These are phyloP conservation scores for Elephantulus edwardii DNA, from an alignment of 2,113 vertebrate genomes.

Conservation along the genomic window DNA sequence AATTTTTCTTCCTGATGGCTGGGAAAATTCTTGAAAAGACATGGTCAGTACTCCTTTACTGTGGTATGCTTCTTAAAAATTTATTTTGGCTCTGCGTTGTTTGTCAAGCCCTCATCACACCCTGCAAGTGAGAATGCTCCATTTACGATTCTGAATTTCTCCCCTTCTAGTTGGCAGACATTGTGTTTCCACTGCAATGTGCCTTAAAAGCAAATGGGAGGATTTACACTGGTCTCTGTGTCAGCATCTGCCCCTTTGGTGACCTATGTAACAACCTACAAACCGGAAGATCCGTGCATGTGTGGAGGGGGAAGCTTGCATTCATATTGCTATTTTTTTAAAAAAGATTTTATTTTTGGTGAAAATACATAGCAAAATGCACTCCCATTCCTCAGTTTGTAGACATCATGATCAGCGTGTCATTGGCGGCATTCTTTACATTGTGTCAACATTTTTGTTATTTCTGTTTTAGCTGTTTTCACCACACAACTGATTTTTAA, in stretches of 20 bases:
- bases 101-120: not conserved
- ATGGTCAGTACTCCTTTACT: not conserved
- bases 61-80: conserved; percentile 14
- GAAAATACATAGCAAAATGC: not conserved
- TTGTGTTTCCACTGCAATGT: not conserved
- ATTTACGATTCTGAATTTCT: conserved; percentile 29
- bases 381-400: not conserved
- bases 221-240: conserved; percentile 2
- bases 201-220: conserved; percentile 53
- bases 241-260: not conserved
- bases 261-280: not conserved
- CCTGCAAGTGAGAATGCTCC: not conserved
- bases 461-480: not conserved
- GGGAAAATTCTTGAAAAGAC: conserved; percentile 60
- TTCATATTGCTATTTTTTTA: not conserved
- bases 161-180: not conserved
- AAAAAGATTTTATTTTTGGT: not conserved
- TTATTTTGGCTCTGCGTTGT: conserved; percentile 42
- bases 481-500: not conserved
- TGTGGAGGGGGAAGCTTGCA: not conserved
- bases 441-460: not conserved
- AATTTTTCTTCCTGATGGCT: not conserved
- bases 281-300: not conserved
- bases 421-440: not conserved
- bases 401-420: not conserved